Conservation (phyloP, 2,797 vertebrate genomes). For the Hippoglossus hippoglossus region DNA sequence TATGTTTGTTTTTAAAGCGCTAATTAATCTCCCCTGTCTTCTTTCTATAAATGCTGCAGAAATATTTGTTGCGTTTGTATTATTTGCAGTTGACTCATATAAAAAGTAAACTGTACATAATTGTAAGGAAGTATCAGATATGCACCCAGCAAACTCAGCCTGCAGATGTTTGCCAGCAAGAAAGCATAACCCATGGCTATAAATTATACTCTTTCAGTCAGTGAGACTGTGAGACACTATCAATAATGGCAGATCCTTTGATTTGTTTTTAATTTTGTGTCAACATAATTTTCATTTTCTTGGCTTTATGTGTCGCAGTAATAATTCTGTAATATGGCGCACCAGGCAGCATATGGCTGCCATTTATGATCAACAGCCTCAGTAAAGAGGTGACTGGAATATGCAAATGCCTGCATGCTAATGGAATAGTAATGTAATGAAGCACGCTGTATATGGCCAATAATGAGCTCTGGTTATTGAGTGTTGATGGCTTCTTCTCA, state of each 20-base stretch:
- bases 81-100: slow-evolving; percentile 15
- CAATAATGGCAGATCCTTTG: slow-evolving; percentile 45
- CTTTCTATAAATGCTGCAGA: slow-evolving; percentile 8
- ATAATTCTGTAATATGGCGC: slow-evolving; percentile 71
- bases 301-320: slow-evolving; percentile 63
- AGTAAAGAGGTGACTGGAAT: slow-evolving; percentile 74
- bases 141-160: slow-evolving; percentile 22
- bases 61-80: slow-evolving; percentile 4
- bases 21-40: slow-evolving; percentile 15
- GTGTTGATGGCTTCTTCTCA: slow-evolving; percentile 72
- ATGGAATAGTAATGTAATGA: slow-evolving; percentile 82
- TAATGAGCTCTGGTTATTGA: slow-evolving; percentile 80
- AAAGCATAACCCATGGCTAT: slow-evolving; percentile 24
- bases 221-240: slow-evolving; percentile 38
- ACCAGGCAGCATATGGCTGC: slow-evolving; percentile 79
- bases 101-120: slow-evolving; percentile 21
- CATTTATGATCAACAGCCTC: slow-evolving; percentile 79
- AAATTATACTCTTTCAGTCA: slow-evolving; percentile 46
- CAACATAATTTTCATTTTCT: slow-evolving; percentile 69
- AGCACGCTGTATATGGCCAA: slow-evolving; percentile 72
- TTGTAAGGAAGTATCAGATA: slow-evolving; percentile 29
- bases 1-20: too few relatives aligned
- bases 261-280: slow-evolving; percentile 59
- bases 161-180: slow-evolving; percentile 28
- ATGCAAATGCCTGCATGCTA: slow-evolving; percentile 81